Evolutionary conservation across 2,888 invertebrate species (phyloP).

Genomic region (Microchrysa polita): DNA sequence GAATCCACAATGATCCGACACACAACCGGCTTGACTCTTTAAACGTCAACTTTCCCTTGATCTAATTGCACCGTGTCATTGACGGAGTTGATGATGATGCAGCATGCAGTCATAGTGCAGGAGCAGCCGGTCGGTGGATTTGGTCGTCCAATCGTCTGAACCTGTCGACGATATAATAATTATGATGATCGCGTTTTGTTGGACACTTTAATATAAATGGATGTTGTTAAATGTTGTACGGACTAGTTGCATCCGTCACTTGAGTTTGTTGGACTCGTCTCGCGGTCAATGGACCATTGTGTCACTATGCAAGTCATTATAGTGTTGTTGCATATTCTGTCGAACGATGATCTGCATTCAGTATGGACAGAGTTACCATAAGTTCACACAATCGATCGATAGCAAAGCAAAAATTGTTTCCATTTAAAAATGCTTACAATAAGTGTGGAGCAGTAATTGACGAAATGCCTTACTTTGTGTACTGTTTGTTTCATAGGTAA

Average conservation of each 20-base stretch:
- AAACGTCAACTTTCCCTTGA: slow-evolving; percentile 36
- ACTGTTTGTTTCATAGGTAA: too few species aligned
- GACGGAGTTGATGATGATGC: too few species aligned
- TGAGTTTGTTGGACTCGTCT: slow-evolving; percentile 27
- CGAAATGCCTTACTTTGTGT: too few species aligned
- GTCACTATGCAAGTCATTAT: slow-evolving; percentile 7
- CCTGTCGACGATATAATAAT: too few species aligned
- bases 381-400: too few species aligned
- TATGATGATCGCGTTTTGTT: slow-evolving; percentile 16
- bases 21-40: slow-evolving; percentile 39
- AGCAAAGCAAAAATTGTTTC: too few species aligned
- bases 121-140: not conserved
- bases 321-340: slow-evolving; percentile 22
- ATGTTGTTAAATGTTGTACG: not conserved
- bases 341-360: slow-evolving; percentile 33
- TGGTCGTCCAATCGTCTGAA: too few species aligned
- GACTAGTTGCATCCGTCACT: slow-evolving; percentile 20
- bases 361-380: not conserved
- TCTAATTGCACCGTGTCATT: slow-evolving; percentile 40
- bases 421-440: too few species aligned
- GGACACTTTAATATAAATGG: slow-evolving; percentile 4
- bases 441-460: too few species aligned
- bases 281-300: slow-evolving; percentile 37
- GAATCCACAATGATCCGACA: slow-evolving; percentile 22
- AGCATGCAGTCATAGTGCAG: too few species aligned